phyloP scores from a whole-genome alignment of 1,140 invertebrate species.

The Drosophila lini region DNA sequence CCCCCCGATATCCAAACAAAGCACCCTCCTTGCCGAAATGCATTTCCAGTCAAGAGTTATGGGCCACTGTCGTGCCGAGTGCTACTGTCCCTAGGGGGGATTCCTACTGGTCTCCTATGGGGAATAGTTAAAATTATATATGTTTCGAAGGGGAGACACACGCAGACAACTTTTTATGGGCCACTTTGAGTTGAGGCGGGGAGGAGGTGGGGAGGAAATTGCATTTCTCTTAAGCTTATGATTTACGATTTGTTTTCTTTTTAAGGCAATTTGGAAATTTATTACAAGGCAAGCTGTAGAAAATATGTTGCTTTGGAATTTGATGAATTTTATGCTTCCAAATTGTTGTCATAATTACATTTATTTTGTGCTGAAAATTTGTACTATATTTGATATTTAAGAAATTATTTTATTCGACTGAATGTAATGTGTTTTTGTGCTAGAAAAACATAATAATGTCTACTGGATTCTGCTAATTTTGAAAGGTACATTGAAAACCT shows the following conservation, averaged over 20 bases:
- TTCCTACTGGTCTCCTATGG: neutral
- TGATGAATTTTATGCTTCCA: neutral
- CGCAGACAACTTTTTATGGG: neutral
- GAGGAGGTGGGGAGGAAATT: neutral
- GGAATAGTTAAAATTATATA: conserved; percentile 32
- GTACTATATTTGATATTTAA: neutral
- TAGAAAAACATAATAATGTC: no score
- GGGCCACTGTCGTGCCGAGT: conserved; percentile 17
- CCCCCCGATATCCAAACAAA: neutral
- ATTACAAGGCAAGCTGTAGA: neutral
- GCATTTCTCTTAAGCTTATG: conserved; percentile 16
- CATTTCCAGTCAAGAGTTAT: conserved; percentile 35
- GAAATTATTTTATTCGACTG: no score
- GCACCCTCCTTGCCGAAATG: conserved; percentile 12
- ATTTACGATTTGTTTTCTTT: conserved; percentile 30
- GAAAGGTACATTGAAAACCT: no score
- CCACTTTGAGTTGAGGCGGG: no score
- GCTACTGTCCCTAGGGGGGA: conserved; percentile 18
- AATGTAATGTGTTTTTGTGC: no score
- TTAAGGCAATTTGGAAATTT: conserved; percentile 7
- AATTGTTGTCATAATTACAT: neutral
- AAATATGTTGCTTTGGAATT: conserved; percentile 9
- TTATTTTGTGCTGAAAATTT: neutral
- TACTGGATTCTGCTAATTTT: no score
- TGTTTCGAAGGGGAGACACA: neutral